Conservation (phyloP, 2,888 invertebrate genomes). For the Tachina grossa region DNA sequence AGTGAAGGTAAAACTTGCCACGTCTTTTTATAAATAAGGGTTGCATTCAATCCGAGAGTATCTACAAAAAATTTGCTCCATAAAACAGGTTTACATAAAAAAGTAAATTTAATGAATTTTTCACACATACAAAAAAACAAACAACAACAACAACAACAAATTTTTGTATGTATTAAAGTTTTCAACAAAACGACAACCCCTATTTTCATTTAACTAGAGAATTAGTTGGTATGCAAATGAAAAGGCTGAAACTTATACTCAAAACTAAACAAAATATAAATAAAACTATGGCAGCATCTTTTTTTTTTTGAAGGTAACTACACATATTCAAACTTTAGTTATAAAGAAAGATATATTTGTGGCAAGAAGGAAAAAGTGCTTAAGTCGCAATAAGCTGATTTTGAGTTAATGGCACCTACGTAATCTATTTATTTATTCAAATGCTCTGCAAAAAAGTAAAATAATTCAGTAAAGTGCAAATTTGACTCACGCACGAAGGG, state of each 20-base stretch:
- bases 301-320: neutral
- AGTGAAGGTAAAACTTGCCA: constrained; percentile 62
- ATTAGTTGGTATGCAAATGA: neutral
- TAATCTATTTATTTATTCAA: no score
- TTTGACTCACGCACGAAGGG: no score
- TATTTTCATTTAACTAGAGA: constrained; percentile 4
- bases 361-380: no score
- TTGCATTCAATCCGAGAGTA: constrained; percentile 46
- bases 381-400: no score
- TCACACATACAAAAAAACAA: constrained; percentile 12
- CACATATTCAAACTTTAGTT: constrained; percentile 1
- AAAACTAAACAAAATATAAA: constrained; percentile 44
- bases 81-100: neutral
- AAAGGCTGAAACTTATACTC: constrained; percentile 19
- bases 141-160: neutral
- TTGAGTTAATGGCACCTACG: no score
- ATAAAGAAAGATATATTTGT: neutral
- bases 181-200: neutral
- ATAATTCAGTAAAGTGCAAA: no score
- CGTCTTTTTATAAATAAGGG: constrained; percentile 48
- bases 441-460: no score
- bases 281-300: constrained; percentile 30
- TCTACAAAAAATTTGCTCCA: neutral
- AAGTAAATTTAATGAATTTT: constrained; percentile 49
- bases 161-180: neutral